These are phyloP conservation scores for Aphidius ervi DNA, from an alignment of 1,140 invertebrate genomes.

Conservation along the genomic window DNA sequence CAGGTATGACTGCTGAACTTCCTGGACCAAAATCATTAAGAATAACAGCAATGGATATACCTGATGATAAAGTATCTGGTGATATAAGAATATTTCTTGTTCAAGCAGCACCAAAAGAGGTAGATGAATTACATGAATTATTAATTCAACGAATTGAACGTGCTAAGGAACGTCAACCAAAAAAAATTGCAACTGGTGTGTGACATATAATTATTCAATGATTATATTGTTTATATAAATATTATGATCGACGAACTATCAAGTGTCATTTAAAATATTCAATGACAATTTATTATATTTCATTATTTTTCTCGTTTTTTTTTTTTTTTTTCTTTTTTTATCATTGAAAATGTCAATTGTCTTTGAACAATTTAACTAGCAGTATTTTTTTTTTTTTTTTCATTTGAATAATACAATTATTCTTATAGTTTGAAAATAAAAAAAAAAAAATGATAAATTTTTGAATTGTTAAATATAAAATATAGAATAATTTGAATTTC, in stretches of 20 bases:
- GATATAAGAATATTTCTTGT: constrained; percentile 81
- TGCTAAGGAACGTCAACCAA: constrained; percentile 47
- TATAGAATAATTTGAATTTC: too few species aligned
- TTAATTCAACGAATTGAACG: constrained; percentile 63
- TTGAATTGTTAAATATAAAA: too few species aligned
- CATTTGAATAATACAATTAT: too few species aligned
- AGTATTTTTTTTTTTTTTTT: too few species aligned
- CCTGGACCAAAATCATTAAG: constrained; percentile 82
- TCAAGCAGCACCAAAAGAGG: constrained; percentile 74
- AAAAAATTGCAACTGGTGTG: constrained; percentile 46
- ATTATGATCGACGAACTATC: too few species aligned
- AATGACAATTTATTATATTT: constrained; percentile 8
- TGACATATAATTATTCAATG: constrained; percentile 32
- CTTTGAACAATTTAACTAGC: too few species aligned
- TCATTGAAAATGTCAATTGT: too few species aligned
- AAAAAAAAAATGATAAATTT: too few species aligned
- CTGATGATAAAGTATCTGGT: constrained; percentile 68
- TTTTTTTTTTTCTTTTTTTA: not conserved
- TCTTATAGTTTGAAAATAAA: too few species aligned
- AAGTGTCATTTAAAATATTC: not conserved
- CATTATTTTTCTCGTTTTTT: not conserved
- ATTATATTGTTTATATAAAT: constrained; percentile 11
- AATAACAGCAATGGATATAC: constrained; percentile 82
- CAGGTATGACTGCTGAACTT: constrained; percentile 85
- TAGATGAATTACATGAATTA: constrained; percentile 68